These are phyloP conservation scores for Melanotaenia pygmaea DNA, from an alignment of 2,797 vertebrate genomes.

Conservation along the genomic window DNA sequence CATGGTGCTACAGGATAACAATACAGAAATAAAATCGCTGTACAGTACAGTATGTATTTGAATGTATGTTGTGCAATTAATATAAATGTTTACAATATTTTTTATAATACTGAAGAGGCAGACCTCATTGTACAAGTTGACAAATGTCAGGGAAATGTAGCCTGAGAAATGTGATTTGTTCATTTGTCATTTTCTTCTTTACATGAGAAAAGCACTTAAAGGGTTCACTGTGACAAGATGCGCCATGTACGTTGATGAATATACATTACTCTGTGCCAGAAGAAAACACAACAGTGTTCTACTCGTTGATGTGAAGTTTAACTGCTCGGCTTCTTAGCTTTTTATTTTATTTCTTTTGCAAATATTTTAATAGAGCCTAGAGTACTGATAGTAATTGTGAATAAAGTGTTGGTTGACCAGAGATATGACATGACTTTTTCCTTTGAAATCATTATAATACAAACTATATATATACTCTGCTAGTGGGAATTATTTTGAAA, in stretches of 20 bases:
- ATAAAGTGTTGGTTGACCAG: constrained; percentile 77
- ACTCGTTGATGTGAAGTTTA: constrained; percentile 73
- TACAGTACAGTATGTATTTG: constrained; percentile 85
- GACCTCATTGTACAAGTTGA: constrained; percentile 68
- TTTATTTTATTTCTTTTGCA: constrained; percentile 59
- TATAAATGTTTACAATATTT: constrained; percentile 86
- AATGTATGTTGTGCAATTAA: constrained; percentile 87
- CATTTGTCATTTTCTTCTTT: constrained; percentile 66
- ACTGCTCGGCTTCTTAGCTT: constrained; percentile 57
- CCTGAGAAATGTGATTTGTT: constrained; percentile 63
- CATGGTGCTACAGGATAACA: constrained; percentile 83
- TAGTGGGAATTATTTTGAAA: too few relatives aligned
- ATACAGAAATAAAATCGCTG: constrained; percentile 73
- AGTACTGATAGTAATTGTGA: constrained; percentile 76
- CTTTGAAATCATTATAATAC: not conserved
- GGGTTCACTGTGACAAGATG: constrained; percentile 78
- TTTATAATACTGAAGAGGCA: constrained; percentile 81
- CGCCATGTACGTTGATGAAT: constrained; percentile 56
- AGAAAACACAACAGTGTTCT: constrained; percentile 67
- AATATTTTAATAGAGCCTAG: constrained; percentile 67
- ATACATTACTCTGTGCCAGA: constrained; percentile 61
- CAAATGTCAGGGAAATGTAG: constrained; percentile 66
- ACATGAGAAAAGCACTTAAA: constrained; percentile 77
- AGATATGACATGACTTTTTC: constrained; percentile 2
- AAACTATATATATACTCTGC: too few relatives aligned